Base-by-base conservation (phyloP, 2,797 vertebrate genomes). In the Ara ararauna region DNA sequence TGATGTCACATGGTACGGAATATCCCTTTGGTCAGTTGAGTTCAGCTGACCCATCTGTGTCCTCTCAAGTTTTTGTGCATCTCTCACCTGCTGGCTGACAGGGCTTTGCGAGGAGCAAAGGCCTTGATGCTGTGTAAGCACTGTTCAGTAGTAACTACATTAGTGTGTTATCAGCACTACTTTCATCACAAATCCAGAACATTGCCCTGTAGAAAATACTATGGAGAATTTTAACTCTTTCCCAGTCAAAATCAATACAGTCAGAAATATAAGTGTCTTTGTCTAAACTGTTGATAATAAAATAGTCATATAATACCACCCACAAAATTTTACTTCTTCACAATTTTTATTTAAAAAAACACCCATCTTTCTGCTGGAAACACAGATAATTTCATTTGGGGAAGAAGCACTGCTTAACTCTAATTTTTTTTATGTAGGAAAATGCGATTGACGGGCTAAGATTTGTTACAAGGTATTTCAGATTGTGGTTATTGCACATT, bases 21-120 rank as follows among this genome's bases (percentile, higher is more conserved):
- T 47, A 68, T 54, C 7, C 1, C 7, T 42, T 67, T 48, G 19
- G 8, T 54, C 19, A 42, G 3, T 14, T 44, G 15, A 4, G 7
- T 10, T 85, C 48, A 19, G 8, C 48, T 51, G 11, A 42, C 26
- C 3, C 12, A 53, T 1, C 9, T 66, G 9, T 71, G 19, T 91
- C 8, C 8, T 12, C 13, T 77, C 16, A 8, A 44, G 8, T 19
- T n/a, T 26, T 42, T 60, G 7, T 53, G 26, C 23, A 54, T 34
- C 22, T 24, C n/a, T 10, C 14, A 2, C 27, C 9, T 44, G 5
- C 9, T 40, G 0, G 1, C 30, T 54, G 11, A 7, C 5, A 9
- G 10, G 10, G n/a, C 16, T 15, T 14, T 24, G 4, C 34, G 8
- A 67, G 14, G 10, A 67, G 23, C 24, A 11, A 73, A 78, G 30